These are phyloP conservation scores for Amphiprion ocellaris DNA, from an alignment of 2,113 vertebrate genomes.

Conservation along the genomic window DNA sequence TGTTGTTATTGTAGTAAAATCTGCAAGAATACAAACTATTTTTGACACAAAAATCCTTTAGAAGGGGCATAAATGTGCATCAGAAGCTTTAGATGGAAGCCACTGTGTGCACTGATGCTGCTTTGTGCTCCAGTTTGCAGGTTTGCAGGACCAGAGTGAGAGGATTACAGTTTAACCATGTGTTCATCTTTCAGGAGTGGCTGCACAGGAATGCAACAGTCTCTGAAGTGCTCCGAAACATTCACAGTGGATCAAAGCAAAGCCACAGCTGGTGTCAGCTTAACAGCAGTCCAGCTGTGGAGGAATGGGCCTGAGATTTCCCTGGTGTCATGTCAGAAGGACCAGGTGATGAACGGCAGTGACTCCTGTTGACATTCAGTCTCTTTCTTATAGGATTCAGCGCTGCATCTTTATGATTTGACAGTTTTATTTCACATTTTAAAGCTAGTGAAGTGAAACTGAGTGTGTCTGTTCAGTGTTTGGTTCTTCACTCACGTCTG, in stretches of 20 bases:
- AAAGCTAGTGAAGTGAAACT: background rate
- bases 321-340: slow-evolving; percentile 24
- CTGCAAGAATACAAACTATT: no score
- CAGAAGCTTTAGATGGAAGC: background rate
- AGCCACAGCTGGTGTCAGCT: slow-evolving; percentile 70
- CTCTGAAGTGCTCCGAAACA: slow-evolving; percentile 56
- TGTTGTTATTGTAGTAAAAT: no score
- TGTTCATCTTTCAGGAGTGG: slow-evolving; percentile 74
- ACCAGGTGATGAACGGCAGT: slow-evolving; percentile 17
- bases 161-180: slow-evolving; percentile 50
- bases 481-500: slow-evolving; percentile 87
- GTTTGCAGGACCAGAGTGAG: background rate
- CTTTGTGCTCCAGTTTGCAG: background rate
- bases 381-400: background rate
- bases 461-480: background rate
- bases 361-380: slow-evolving; percentile 19
- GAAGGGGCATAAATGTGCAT: background rate
- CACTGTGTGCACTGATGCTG: background rate
- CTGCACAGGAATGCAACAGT: slow-evolving; percentile 72
- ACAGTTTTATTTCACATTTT: background rate
- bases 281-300: slow-evolving; percentile 59
- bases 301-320: slow-evolving; percentile 38
- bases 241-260: slow-evolving; percentile 71
- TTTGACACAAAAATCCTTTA: no score
- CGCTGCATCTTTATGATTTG: background rate